Base-by-base conservation (phyloP, 2,888 invertebrate species). In the Liopterus haemorrhoidalis region DNA sequence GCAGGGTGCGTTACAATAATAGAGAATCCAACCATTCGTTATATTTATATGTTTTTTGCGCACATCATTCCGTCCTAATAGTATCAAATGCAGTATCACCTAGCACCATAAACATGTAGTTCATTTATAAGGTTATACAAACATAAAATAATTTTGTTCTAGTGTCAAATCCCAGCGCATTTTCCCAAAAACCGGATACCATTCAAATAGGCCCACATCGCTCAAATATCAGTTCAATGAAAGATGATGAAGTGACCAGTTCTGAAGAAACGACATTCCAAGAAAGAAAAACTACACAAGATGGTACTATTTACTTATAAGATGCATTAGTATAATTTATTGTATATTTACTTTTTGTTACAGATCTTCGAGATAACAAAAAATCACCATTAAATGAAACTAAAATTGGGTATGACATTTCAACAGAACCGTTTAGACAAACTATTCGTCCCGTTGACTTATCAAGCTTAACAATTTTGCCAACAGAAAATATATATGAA, bases 181-280 rank as follows among this genome's bases (percentile, higher is more conserved):
- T 45, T 32, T 18, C 45, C n/a, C 45, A 45, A 39, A 45, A 45
- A 33, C 33, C 32, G 33, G 45, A 45, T 3, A 12, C 32, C 2
- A 27, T 38, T 25, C 14, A 37, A 12, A 18, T 37, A 14, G 12
- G 33, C 12, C 19, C 19, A 20, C 44, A 38, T 11, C 21, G 39
- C 14, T 8, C 24, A 6, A 25, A 39, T n/a, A 5, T 24, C 41
- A 63, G 70, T 0, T 68, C 71, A 16, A 63, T 69, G 16, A 82
- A 82, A 59, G 85, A 85, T 54, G 83, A 85, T 56, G 85, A 85
- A 66, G 84, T 85, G 1, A 78, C 81, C 15, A 85, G 85, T 63
- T 82, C 84, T 0, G 83, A 83, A 61, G 84, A 83, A 64, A 76
- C 80, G 12, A 64, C 66, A n/a, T n/a, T n/a, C n/a, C n/a, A n/a